phyloP scores from a whole-genome alignment of 2,113 vertebrate genomes.

The Oostethus manadensis region DNA sequence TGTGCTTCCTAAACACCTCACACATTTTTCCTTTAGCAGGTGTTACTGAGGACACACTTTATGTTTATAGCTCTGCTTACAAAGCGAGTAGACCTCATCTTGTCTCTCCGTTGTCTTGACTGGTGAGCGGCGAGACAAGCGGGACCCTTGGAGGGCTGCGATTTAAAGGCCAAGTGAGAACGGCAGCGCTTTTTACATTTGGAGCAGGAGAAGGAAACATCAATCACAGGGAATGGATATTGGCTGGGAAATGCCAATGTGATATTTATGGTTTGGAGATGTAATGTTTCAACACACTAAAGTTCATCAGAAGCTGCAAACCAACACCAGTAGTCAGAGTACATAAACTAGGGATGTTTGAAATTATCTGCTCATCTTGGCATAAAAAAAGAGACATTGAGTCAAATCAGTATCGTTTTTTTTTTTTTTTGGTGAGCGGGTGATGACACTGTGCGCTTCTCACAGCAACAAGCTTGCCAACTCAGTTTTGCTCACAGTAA shows the following conservation, averaged over 20 bases:
- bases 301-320: no score
- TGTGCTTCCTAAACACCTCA: constrained; percentile 9
- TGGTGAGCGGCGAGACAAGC: constrained; percentile 9
- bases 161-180: constrained; percentile 9
- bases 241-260: constrained; percentile 4
- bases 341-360: no score
- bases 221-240: neutral
- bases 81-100: neutral
- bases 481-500: no score
- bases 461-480: no score
- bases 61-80: neutral
- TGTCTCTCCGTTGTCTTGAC: neutral
- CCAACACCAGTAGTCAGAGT: no score
- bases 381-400: no score
- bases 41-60: constrained; percentile 5
- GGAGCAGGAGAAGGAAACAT: neutral
- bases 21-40: constrained; percentile 18
- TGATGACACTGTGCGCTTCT: no score
- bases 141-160: neutral
- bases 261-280: constrained; percentile 4
- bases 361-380: no score
- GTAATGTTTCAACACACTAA: no score
- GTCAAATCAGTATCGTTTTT: no score
- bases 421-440: neutral
- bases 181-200: neutral